phyloP scores from a whole-genome alignment of 37 sponge, comb jelly and placozoan species.

The Haliclona indistincta region DNA sequence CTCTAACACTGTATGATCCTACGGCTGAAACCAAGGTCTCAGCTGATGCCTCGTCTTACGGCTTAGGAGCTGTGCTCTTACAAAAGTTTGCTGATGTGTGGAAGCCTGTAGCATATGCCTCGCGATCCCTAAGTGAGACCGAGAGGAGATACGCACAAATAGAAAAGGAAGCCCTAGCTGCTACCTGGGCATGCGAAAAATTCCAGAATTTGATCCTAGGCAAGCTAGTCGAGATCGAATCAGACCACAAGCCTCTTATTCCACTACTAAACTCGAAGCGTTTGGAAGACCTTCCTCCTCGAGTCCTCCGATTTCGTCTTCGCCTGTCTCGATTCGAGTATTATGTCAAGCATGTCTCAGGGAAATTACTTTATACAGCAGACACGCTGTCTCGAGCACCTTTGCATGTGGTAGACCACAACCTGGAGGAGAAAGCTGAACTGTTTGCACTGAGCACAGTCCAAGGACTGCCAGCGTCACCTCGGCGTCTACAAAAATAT shows the following conservation, averaged over 20 bases:
- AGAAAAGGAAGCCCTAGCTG: constrained; percentile 44
- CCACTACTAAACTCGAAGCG: constrained; percentile 22
- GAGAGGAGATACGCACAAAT: constrained; percentile 47
- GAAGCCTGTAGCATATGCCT: constrained; percentile 41
- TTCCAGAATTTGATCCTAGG: constrained; percentile 31
- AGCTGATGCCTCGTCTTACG: too few relatives aligned
- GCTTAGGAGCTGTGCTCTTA: constrained; percentile 24
- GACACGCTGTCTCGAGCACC: constrained; percentile 36
- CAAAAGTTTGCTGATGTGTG: constrained; percentile 6
- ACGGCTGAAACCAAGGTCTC: constrained; percentile 6
- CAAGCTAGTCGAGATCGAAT: constrained; percentile 10
- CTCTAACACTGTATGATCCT: constrained; percentile 26
- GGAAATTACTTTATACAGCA: neutral
- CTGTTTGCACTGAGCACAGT: constrained; percentile 1
- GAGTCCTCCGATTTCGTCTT: constrained; percentile 21
- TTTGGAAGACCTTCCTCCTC: constrained; percentile 29
- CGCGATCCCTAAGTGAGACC: constrained; percentile 25
- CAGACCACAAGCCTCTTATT: constrained; percentile 43
- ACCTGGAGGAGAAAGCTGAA: constrained; percentile 28
- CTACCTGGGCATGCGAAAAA: constrained; percentile 47
- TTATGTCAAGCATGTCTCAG: constrained; percentile 1
- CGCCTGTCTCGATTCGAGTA: constrained; percentile 15
- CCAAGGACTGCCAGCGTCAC: constrained; percentile 2
- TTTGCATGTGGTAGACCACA: neutral
- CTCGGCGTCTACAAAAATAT: too few relatives aligned